Conservation (phyloP, 2,888 invertebrate species). For the Silvanus unidentatus region DNA sequence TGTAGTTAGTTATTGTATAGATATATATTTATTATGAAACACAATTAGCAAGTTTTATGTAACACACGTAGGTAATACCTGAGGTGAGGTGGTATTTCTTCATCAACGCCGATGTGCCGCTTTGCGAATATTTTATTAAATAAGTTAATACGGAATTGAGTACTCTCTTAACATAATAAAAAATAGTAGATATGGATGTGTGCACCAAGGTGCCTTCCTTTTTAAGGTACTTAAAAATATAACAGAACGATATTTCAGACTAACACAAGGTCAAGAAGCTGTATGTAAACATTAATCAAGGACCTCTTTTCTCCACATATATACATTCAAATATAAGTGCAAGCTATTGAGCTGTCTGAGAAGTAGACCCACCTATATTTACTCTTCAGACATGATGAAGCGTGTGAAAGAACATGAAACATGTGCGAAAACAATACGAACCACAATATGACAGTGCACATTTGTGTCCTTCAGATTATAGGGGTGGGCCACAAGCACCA, state of each 20-base stretch:
- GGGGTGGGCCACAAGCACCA: conserved; percentile 19
- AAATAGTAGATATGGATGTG: too few relatives aligned
- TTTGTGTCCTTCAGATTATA: conserved; percentile 21
- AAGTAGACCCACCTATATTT: conserved; percentile 35
- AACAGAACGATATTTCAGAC: not conserved
- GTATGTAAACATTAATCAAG: conserved; percentile 18
- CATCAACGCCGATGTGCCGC: too few relatives aligned
- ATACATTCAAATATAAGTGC: conserved; percentile 18
- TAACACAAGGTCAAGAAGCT: conserved; percentile 21
- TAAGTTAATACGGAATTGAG: too few relatives aligned
- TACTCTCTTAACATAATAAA: too few relatives aligned
- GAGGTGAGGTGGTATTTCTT: too few relatives aligned
- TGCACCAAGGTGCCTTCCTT: too few relatives aligned
- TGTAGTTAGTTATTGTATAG: too few relatives aligned
- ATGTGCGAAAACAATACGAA: conserved; percentile 35
- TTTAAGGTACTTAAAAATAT: not conserved
- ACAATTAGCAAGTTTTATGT: too few relatives aligned
- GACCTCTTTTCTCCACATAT: conserved; percentile 18
- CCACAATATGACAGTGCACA: conserved; percentile 28
- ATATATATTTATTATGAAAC: too few relatives aligned
- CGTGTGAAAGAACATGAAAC: conserved; percentile 33
- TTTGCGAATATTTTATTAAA: too few relatives aligned
- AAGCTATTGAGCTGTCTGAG: conserved; percentile 34
- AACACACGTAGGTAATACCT: too few relatives aligned
- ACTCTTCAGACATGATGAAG: conserved; percentile 30